Percentiles rank a stretch among this genome's conserved stretches.
Conservation (phyloP, 2,113 vertebrate genomes). For the Machaerirhynchus nigripectus region DNA sequence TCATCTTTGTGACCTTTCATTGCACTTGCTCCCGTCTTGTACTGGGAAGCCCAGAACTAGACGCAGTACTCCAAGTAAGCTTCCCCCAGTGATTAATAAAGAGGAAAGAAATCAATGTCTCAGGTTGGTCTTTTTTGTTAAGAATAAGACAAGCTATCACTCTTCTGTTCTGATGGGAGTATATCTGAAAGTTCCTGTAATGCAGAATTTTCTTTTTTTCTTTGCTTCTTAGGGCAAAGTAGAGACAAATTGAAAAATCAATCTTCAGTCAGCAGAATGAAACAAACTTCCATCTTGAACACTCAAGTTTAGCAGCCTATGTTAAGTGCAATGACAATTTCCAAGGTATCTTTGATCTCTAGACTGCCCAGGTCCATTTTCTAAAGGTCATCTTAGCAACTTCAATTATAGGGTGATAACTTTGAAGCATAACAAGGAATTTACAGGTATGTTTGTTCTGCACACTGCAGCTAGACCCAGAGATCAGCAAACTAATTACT, state of each 20-base stretch:
- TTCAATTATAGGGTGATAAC: background rate
- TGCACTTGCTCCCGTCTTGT: background rate
- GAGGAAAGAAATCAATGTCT: background rate
- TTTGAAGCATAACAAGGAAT: background rate
- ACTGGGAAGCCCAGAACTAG: background rate
- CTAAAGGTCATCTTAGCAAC: background rate
- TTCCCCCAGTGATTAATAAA: background rate
- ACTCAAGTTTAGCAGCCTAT: background rate
- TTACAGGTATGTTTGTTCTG: background rate
- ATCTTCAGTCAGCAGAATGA: background rate
- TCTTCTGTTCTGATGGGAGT: background rate
- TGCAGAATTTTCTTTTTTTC: background rate
- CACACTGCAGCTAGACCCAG: background rate
- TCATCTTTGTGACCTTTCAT: background rate
- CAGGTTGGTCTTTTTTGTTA: background rate
- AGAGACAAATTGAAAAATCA: background rate
- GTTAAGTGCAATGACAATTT: background rate
- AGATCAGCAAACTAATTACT: background rate
- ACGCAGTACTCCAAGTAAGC: background rate
- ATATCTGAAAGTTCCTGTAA: background rate
- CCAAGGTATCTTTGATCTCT: background rate
- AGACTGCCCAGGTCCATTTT: background rate
- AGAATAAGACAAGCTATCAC: background rate
- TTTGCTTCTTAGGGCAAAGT: background rate
- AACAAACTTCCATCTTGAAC: background rate